Evolutionary conservation across 1,140 invertebrate genomes (phyloP).

Genomic region (Sarcophaga bullata): DNA sequence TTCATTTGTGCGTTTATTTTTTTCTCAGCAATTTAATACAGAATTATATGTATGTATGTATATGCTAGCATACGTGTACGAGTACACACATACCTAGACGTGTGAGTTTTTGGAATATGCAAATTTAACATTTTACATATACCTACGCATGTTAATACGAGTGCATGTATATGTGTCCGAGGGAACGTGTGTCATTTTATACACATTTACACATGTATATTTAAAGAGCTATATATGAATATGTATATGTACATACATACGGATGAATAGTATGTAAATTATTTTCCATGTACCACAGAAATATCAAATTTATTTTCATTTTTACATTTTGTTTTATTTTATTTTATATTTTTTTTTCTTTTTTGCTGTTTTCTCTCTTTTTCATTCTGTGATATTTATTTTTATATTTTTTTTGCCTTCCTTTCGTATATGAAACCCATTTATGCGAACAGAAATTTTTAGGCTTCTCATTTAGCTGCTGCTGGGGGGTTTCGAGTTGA

Average conservation of each 20-base stretch:
- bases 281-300: slow-evolving; percentile 31
- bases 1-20: not conserved
- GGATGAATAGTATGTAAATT: slow-evolving; percentile 40
- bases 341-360: no score
- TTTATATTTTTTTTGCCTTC: not conserved
- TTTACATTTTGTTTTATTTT: not conserved
- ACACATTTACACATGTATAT: not conserved
- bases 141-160: not conserved
- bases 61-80: not conserved
- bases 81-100: not conserved
- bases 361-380: no score
- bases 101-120: not conserved
- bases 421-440: slow-evolving; percentile 9
- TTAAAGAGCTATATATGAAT: not conserved
- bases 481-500: no score
- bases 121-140: not conserved
- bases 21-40: not conserved
- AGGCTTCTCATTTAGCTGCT: not conserved
- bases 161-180: slow-evolving; percentile 41
- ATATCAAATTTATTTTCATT: slow-evolving; percentile 39
- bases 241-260: not conserved
- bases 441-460: not conserved
- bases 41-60: not conserved
- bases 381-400: no score
- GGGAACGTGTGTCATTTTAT: slow-evolving; percentile 18